Evolutionary conservation across 1,140 invertebrate species (phyloP).

Genomic region (Dreissena polymorpha): DNA sequence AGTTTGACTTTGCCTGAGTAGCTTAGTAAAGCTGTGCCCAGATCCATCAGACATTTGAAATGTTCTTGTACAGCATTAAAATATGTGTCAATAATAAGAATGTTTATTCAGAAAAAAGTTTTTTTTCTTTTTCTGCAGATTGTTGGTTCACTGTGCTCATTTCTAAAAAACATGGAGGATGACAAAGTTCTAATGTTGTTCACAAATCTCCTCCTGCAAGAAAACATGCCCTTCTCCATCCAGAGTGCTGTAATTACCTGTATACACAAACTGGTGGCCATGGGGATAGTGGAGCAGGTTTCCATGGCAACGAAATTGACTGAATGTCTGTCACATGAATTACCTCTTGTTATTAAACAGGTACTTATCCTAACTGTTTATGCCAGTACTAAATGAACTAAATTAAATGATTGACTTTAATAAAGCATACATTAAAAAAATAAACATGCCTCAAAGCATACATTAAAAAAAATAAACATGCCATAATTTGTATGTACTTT

Average conservation of each 20-base stretch:
- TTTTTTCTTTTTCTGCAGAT: not conserved
- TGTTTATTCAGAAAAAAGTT: too few species aligned
- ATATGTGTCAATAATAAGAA: too few species aligned
- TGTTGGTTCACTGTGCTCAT: conserved; percentile 27
- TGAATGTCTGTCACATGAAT: conserved; percentile 8
- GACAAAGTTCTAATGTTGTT: conserved; percentile 38
- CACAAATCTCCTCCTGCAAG: conserved; percentile 6
- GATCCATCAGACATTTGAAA: too few species aligned
- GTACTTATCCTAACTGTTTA: not conserved
- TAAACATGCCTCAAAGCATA: too few species aligned
- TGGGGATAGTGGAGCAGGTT: conserved; percentile 17
- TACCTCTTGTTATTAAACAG: conserved; percentile 38
- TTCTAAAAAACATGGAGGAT: conserved; percentile 40
- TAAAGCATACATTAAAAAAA: too few species aligned
- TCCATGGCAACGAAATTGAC: conserved; percentile 41
- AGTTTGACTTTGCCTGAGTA: too few species aligned
- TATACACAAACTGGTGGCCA: conserved; percentile 16
- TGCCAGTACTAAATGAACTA: not conserved
- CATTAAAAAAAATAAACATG: too few species aligned
- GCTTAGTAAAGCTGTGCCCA: too few species aligned
- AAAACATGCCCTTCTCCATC: not conserved
- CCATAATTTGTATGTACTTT: too few species aligned
- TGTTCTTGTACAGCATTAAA: too few species aligned
- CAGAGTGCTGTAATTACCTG: conserved; percentile 24
- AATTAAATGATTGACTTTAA: too few species aligned